Percentiles rank a stretch among this genome's conserved stretches.
phyloP scores from a whole-genome alignment of 2,113 vertebrate species.

The Promerops cafer region DNA sequence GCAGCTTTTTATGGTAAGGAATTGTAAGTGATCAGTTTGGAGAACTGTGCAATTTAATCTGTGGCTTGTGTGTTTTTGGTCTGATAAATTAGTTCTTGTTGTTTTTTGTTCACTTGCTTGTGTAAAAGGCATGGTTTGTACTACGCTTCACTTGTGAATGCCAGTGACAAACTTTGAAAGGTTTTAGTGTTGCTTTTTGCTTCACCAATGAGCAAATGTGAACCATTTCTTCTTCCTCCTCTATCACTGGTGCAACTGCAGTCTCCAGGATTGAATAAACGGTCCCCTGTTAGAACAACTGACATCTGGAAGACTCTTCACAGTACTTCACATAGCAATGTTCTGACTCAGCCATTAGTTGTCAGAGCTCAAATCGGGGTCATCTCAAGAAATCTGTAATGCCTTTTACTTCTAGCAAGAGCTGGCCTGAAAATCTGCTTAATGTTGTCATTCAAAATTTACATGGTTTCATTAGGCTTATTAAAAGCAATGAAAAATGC shows the following conservation, averaged over 20 bases:
- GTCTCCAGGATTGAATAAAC: neutral
- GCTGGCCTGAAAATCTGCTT: constrained; percentile 49
- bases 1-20: neutral
- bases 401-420: constrained; percentile 29
- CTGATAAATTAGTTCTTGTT: neutral
- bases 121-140: neutral
- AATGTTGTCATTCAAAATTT: constrained; percentile 52
- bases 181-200: neutral
- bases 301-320: constrained; percentile 55
- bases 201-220: neutral
- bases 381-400: constrained; percentile 47
- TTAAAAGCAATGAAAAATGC: constrained; percentile 63
- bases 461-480: constrained; percentile 59
- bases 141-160: neutral
- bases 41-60: neutral
- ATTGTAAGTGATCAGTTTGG: neutral
- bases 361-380: constrained; percentile 46
- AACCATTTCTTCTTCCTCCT: neutral
- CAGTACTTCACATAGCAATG: constrained; percentile 37
- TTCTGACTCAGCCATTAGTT: constrained; percentile 53
- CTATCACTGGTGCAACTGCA: neutral
- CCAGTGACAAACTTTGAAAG: neutral
- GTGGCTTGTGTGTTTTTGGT: neutral
- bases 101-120: neutral
- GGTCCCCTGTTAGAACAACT: constrained; percentile 41